A percentile compares a stretch with the other conserved stretches of the same genome.
Conservation (phyloP, 92 coral and sea anemone species). For the Bergia puertoricense region DNA sequence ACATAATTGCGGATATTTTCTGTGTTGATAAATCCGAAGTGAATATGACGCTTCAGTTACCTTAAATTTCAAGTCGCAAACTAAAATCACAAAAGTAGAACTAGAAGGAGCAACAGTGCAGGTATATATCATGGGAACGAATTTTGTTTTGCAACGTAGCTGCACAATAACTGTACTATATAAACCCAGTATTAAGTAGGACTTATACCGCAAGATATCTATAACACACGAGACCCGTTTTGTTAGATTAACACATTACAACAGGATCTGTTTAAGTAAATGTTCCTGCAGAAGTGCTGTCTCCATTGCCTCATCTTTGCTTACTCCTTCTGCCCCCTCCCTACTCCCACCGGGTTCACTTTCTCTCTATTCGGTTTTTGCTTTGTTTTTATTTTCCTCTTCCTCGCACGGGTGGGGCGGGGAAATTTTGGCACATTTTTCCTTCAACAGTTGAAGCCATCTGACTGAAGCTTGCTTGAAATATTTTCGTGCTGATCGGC, state of each 20-base stretch:
- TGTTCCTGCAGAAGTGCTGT: background rate
- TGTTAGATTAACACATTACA: background rate
- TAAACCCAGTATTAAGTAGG: too few species aligned
- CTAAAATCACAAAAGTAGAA: too few species aligned
- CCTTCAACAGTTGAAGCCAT: slow-evolving; percentile 36
- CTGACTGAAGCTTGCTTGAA: slow-evolving; percentile 28
- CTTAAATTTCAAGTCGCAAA: too few species aligned
- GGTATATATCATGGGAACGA: too few species aligned
- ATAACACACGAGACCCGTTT: too few species aligned
- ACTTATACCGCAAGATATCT: too few species aligned
- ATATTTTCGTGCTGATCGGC: slow-evolving; percentile 7
- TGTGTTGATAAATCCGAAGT: too few species aligned
- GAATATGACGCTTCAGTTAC: too few species aligned
- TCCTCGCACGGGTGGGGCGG: background rate
- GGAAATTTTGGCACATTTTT: background rate
- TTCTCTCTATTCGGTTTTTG: background rate
- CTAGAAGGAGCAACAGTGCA: too few species aligned
- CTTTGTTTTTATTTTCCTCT: background rate
- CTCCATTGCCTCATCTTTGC: background rate
- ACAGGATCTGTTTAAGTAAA: background rate
- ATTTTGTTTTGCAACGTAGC: too few species aligned
- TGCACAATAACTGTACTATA: too few species aligned
- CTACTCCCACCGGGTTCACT: background rate
- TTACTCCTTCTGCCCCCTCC: background rate
- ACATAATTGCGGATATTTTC: too few species aligned